phyloP scores from a whole-genome alignment of 1,140 invertebrate genomes.

The Hycleus phaleratus region DNA sequence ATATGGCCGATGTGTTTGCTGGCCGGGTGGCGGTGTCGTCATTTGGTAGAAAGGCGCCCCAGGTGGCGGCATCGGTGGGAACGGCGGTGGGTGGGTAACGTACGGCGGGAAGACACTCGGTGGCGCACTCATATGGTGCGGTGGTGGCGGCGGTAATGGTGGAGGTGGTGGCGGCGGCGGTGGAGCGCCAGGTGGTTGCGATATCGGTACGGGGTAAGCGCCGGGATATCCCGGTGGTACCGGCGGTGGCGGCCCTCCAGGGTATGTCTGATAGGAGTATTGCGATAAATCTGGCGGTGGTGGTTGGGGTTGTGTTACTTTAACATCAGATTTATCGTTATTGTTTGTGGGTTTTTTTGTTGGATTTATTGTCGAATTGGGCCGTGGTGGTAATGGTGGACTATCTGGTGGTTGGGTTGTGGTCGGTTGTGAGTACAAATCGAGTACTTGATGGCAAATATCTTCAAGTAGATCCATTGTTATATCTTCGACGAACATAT shows the following conservation, averaged over 20 bases:
- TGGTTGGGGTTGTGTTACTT: slow-evolving; percentile 14
- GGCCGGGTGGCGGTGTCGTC: slow-evolving; percentile 22
- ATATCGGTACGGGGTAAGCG: slow-evolving; percentile 9
- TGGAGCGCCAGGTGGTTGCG: slow-evolving; percentile 14
- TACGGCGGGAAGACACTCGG: slow-evolving; percentile 34
- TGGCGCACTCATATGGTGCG: slow-evolving; percentile 36
- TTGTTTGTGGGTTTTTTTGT: slow-evolving; percentile 20
- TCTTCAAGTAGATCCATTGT: slow-evolving; percentile 93
- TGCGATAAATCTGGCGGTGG: slow-evolving; percentile 33
- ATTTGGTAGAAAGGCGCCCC: slow-evolving; percentile 37
- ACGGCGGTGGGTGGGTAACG: slow-evolving; percentile 28
- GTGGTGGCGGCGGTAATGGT: slow-evolving; percentile 31
- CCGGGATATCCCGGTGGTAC: slow-evolving; percentile 8
- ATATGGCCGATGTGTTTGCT: slow-evolving; percentile 36
- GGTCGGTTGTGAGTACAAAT: slow-evolving; percentile 67
- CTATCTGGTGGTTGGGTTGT: slow-evolving; percentile 44
- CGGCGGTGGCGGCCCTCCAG: slow-evolving; percentile 36
- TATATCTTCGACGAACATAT: slow-evolving; percentile 95
- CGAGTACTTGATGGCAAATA: slow-evolving; percentile 92
- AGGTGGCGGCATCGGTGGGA: slow-evolving; percentile 31
- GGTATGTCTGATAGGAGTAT: slow-evolving; percentile 41
- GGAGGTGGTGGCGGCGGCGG: slow-evolving; percentile 21
- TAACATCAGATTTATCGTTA: slow-evolving; percentile 18
- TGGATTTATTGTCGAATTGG: not conserved
- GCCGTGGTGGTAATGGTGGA: slow-evolving; percentile 41